Conservation (phyloP, 1,140 invertebrate species). For the Anastrepha obliqua region DNA sequence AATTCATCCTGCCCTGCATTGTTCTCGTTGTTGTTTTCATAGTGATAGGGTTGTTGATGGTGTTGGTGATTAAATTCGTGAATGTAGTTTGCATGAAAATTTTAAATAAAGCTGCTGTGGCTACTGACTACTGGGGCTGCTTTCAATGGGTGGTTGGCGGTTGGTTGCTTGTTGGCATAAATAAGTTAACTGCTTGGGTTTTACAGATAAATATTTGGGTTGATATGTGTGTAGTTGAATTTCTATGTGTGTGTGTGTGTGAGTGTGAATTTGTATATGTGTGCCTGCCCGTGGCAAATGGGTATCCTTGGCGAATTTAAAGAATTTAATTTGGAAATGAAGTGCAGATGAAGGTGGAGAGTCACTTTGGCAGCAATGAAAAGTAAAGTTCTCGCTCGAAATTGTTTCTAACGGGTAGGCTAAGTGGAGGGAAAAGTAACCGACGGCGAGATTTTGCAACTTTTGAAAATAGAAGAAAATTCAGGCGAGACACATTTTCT, state of each 20-base stretch:
- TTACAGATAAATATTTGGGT: constrained; percentile 47
- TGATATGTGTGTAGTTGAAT: background rate
- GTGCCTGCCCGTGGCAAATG: background rate
- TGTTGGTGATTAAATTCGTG: constrained; percentile 41
- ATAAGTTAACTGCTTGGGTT: constrained; percentile 50
- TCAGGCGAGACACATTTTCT: background rate
- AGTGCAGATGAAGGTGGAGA: background rate
- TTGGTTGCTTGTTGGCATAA: constrained; percentile 14
- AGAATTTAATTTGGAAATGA: constrained; percentile 47
- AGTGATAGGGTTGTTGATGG: background rate
- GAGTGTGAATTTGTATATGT: background rate
- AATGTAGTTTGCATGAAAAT: constrained; percentile 33
- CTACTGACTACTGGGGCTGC: background rate
- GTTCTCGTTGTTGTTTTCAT: background rate
- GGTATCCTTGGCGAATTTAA: constrained; percentile 9
- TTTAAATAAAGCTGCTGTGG: constrained; percentile 50
- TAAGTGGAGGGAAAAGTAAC: background rate
- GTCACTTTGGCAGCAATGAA: constrained; percentile 9
- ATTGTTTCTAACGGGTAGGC: background rate
- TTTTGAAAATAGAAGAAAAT: background rate
- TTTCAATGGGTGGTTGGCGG: background rate
- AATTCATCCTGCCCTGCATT: background rate
- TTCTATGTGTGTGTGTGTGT: background rate
- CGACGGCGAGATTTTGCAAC: background rate
- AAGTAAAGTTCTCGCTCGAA: constrained; percentile 8